A percentile compares a stretch with the other conserved stretches of the same genome.
Conservation (phyloP, 1,140 invertebrate species). For the Probaryconus sp. region DNA sequence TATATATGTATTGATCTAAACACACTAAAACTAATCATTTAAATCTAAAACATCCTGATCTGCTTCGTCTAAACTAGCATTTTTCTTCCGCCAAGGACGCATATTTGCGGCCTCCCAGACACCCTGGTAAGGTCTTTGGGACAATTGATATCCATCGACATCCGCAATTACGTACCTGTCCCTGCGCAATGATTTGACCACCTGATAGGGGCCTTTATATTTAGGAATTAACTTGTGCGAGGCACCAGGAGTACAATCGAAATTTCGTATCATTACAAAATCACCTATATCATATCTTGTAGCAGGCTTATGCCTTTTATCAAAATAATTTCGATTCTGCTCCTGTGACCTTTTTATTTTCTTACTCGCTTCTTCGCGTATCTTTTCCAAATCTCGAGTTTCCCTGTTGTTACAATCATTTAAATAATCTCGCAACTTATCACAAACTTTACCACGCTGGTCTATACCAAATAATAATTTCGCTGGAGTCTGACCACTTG, state of each 20-base stretch:
- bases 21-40: too few relatives aligned
- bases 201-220: constrained; percentile 56
- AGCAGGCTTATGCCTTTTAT: constrained; percentile 29
- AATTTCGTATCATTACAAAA: constrained; percentile 58
- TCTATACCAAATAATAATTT: constrained; percentile 50
- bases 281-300: constrained; percentile 50
- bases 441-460: constrained; percentile 33
- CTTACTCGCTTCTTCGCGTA: background rate
- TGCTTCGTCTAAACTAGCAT: too few relatives aligned
- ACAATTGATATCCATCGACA: constrained; percentile 47
- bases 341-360: constrained; percentile 6
- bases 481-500: constrained; percentile 33
- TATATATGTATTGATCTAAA: too few relatives aligned
- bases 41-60: too few relatives aligned
- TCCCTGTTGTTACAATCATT: background rate
- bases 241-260: constrained; percentile 45
- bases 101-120: constrained; percentile 12
- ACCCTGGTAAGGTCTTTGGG: constrained; percentile 3
- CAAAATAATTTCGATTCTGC: background rate
- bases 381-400: background rate
- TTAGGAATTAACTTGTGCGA: constrained; percentile 57
- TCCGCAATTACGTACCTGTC: constrained; percentile 54
- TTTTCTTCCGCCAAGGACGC: constrained; percentile 11
- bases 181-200: constrained; percentile 48
- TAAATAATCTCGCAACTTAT: constrained; percentile 4